Percentiles rank a stretch among this genome's conserved stretches.
Conservation (phyloP, 1,140 invertebrate genomes). For the Aphaenogaster floridana region DNA sequence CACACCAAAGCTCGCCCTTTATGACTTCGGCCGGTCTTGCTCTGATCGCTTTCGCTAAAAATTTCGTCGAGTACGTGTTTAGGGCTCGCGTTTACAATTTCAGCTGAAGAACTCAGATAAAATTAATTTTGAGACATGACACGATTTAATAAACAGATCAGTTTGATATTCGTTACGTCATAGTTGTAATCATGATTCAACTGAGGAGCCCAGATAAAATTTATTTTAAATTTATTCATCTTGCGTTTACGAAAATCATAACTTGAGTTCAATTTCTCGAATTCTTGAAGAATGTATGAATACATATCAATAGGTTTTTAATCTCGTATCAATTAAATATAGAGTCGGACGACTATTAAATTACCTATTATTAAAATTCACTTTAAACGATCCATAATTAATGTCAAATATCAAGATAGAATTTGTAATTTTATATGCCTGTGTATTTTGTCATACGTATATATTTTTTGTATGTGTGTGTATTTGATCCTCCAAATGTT, state of each 20-base stretch:
- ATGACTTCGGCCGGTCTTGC: slow-evolving; percentile 53
- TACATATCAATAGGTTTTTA: neutral
- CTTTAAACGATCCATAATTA: neutral
- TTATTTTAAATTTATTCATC: neutral
- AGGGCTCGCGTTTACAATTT: neutral
- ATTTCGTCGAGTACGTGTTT: slow-evolving; percentile 28
- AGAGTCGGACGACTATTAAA: neutral
- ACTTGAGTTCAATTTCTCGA: neutral
- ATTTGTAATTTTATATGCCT: neutral
- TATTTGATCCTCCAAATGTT: neutral
- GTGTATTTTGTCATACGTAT: neutral
- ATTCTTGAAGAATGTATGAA: neutral
- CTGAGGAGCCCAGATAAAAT: neutral
- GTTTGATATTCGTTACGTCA: neutral
- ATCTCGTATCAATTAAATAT: no score
- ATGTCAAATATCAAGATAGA: neutral
- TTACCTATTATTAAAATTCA: neutral
- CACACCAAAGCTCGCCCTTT: slow-evolving; percentile 62
- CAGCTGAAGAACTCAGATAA: neutral
- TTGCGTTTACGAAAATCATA: neutral
- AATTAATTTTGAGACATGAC: neutral
- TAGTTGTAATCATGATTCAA: neutral
- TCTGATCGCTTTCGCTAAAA: slow-evolving; percentile 33
- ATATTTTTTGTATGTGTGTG: neutral
- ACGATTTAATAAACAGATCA: neutral